A percentile compares a stretch with the other conserved stretches of the same genome.
phyloP scores from a whole-genome alignment of 2,797 vertebrate genomes.

The Diplodus puntazzo region DNA sequence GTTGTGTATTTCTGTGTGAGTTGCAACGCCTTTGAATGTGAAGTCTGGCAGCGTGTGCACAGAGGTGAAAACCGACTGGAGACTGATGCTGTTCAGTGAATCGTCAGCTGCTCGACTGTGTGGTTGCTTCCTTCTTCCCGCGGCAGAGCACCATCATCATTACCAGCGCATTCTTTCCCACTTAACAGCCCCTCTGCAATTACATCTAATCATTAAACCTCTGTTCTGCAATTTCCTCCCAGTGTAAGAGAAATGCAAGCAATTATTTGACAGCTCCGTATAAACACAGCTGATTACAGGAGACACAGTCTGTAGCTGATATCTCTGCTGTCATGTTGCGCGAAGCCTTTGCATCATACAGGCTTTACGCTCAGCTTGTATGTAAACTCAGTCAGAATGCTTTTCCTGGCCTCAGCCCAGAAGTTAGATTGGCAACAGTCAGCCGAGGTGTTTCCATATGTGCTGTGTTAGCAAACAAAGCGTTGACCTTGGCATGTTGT shows the following conservation, averaged over 20 bases:
- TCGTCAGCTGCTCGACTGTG: slow-evolving; percentile 45
- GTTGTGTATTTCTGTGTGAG: neutral
- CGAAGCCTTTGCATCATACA: neutral
- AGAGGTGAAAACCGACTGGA: slow-evolving; percentile 28
- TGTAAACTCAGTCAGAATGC: slow-evolving; percentile 48
- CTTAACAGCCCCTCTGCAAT: slow-evolving; percentile 43
- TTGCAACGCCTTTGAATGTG: neutral
- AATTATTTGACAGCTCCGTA: slow-evolving; percentile 6
- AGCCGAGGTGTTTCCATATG: slow-evolving; percentile 65
- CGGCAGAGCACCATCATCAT: slow-evolving; percentile 32
- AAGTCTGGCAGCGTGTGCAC: neutral
- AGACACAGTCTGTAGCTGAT: slow-evolving; percentile 19
- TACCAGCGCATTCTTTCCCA: slow-evolving; percentile 42
- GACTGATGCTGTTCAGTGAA: slow-evolving; percentile 40
- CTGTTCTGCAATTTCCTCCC: slow-evolving; percentile 29
- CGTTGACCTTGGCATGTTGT: slow-evolving; percentile 61
- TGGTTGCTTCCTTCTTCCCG: slow-evolving; percentile 32
- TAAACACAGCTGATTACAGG: slow-evolving; percentile 21
- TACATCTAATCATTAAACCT: slow-evolving; percentile 48
- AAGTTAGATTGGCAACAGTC: slow-evolving; percentile 49
- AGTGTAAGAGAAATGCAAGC: neutral
- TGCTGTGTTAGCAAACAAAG: slow-evolving; percentile 70
- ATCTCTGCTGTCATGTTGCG: slow-evolving; percentile 9
- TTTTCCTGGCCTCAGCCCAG: slow-evolving; percentile 55
- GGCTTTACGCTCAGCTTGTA: slow-evolving; percentile 14